Evolutionary conservation across 1,140 invertebrate species (phyloP).

Genomic region (Drosophila funebris): DNA sequence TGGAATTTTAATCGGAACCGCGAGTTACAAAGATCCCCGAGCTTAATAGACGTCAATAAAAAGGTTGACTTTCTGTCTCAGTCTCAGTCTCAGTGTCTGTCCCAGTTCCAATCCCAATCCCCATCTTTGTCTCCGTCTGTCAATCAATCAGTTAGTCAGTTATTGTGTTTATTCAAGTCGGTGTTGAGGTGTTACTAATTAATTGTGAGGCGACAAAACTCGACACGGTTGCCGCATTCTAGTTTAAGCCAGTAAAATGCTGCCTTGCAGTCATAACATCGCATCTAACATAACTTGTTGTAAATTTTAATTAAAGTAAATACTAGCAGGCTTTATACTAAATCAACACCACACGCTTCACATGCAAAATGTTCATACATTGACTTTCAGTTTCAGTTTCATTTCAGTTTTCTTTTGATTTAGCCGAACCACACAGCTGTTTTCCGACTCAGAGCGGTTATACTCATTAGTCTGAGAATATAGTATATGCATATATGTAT

Average conservation of each 20-base stretch:
- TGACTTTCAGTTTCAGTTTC: slow-evolving; percentile 9
- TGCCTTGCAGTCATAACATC: slow-evolving; percentile 55
- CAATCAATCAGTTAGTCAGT: background rate
- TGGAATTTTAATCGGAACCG: background rate
- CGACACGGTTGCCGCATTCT: slow-evolving; percentile 50
- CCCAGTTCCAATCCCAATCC: background rate
- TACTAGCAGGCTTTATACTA: slow-evolving; percentile 36
- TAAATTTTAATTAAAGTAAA: slow-evolving; percentile 64
- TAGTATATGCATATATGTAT: slow-evolving; percentile 1
- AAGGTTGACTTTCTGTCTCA: background rate
- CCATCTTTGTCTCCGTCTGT: background rate
- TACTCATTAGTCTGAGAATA: slow-evolving; percentile 19
- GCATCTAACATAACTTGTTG: slow-evolving; percentile 34
- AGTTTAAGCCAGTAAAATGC: slow-evolving; percentile 65
- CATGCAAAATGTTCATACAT: background rate
- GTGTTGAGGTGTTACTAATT: slow-evolving; percentile 3
- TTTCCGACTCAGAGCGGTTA: slow-evolving; percentile 49
- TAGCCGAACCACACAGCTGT: slow-evolving; percentile 46
- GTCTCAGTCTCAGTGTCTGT: background rate
- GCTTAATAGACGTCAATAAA: background rate
- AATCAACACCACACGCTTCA: slow-evolving; percentile 15
- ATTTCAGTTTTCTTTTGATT: slow-evolving; percentile 54
- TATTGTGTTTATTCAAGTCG: slow-evolving; percentile 3
- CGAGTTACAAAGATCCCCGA: slow-evolving; percentile 2
- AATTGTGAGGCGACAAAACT: slow-evolving; percentile 40